Evolutionary conservation across 2,797 vertebrate species (phyloP), one percentile per base, ranked within the genome.

Genomic region (Linurgus olivaceus): DNA sequence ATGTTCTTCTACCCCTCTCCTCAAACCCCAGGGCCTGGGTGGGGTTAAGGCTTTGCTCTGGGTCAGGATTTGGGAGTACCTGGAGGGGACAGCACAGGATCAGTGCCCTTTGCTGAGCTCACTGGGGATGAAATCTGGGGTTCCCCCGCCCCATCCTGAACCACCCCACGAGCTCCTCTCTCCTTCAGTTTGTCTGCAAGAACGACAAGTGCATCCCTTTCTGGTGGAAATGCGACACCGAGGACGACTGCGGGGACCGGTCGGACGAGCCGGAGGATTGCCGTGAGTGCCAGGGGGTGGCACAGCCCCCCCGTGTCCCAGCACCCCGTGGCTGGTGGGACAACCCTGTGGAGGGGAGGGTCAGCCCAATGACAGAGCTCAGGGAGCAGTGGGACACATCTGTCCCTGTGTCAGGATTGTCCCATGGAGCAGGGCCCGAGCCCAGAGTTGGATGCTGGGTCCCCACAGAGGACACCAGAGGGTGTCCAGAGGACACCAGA

Each of bases 131-230:
- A 38, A 40, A 31, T 58, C 25, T 17, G 54, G 66, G 23, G 11
- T 25, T 0, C 3, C 25, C 20, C 11, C 6, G 82, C 59, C 33
- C 16, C 2, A 0, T 11, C 20, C 45, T 7, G 23, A 42, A 21
- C 74, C 4, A 1, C 35, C 78, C 74, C 47, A 61, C 17, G 1
- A 45, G 57, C 73, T 54, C 12, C 14, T 29, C 25, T 93, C 44
- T 87, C 67, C 26, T 11, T 86, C 40, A 99, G 99, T 99, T 99
- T 95, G 99, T 99, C 68, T 99, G 99, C 96, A 99, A 99, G 98
- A 99, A 99, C 1, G 99, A 99, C 98, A 99, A 99, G 94, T 99
- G 99, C 97, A 99, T 99, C 98, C 99, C 99, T 90, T 99, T 99
- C 98, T 99, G 99, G 99, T 99, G 99, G 99, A 99, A 99, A 97